Evolutionary conservation across 2,797 vertebrate genomes (phyloP).

Genomic region (Pygocentrus nattereri): DNA sequence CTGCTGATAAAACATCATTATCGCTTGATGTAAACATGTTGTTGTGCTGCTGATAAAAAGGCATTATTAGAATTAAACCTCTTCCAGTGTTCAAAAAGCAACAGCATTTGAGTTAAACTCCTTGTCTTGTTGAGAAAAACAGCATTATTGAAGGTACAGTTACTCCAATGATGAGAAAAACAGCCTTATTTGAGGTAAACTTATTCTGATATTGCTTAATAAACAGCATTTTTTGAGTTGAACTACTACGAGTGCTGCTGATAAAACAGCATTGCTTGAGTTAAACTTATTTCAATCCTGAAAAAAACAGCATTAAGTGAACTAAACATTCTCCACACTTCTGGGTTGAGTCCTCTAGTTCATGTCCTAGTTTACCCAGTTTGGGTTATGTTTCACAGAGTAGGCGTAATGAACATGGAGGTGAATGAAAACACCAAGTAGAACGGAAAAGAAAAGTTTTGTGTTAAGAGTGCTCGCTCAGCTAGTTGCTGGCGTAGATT

Average conservation of each 20-base stretch:
- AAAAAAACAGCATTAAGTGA: neutral
- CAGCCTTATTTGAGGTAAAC: neutral
- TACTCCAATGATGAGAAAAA: neutral
- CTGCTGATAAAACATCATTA: no score
- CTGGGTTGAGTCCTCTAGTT: constrained; percentile 31
- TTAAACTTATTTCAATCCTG: neutral
- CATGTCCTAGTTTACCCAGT: constrained; percentile 73
- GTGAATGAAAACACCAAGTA: constrained; percentile 48
- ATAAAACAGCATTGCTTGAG: constrained; percentile 2
- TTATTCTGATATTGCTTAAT: neutral
- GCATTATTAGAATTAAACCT: neutral
- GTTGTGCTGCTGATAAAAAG: no score
- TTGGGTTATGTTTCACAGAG: constrained; percentile 59
- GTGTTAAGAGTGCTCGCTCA: constrained; percentile 71
- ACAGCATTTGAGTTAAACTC: no score
- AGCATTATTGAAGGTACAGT: neutral
- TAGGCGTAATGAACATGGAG: constrained; percentile 40
- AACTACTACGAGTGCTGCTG: neutral
- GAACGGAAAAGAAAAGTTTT: constrained; percentile 72
- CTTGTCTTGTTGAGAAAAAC: no score
- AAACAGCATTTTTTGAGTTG: neutral
- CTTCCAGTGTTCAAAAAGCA: neutral
- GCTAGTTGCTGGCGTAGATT: constrained; percentile 54
- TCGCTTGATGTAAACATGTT: neutral
- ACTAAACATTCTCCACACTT: constrained; percentile 15